Base-by-base conservation (phyloP, 1,140 invertebrate genomes). In the Plutomurus gul region DNA sequence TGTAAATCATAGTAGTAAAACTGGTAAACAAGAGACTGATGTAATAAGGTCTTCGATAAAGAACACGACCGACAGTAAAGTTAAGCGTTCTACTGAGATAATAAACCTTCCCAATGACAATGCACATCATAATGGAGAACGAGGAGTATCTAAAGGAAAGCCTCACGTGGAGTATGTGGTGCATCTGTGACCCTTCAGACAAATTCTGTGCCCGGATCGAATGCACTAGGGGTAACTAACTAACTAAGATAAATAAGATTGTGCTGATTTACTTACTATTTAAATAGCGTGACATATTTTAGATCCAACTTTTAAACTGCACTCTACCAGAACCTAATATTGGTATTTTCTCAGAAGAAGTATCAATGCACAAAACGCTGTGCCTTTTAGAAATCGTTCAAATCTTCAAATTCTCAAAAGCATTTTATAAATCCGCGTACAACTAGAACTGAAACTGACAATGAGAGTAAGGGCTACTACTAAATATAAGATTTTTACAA, bases 11-110 rank as follows among this genome's bases (percentile, higher is more conserved):
- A 56, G 56, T 77, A 77, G 60, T 70, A 70, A 77, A 43, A 65
- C 56, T 43, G 75, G 56, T 60, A 77, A 36, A 40, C 75, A 77
- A 77, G 75, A 77, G 75, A 77, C 75, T 77, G 75, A 77, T 40
- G 46, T 43, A 70, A 36, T 30, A 43, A 39, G 51, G 43, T 77
- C 60, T 40, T 33, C 33, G 22, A 20, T 37, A 33, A 51, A 75
- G 22, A 36, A 33, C 39, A 65, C 51, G 60, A 65, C 56, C 56
- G 56, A 65, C 56, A 39, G 36, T 40, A 77, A 27, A 39, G 22
- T 39, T 51, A 43, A 40, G 30, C 46, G 40, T 56, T 56, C 33
- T 36, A 49, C 30, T 36, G 49, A 56, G 27, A 36, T 76, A 75
- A 75, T 20, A 20, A 51, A 49, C 49, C 18, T 56, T 65, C 56